A percentile compares a stretch with the other conserved stretches of the same genome.
Conservation (phyloP, 2,888 invertebrate species). For the Fabriciana adippe region DNA sequence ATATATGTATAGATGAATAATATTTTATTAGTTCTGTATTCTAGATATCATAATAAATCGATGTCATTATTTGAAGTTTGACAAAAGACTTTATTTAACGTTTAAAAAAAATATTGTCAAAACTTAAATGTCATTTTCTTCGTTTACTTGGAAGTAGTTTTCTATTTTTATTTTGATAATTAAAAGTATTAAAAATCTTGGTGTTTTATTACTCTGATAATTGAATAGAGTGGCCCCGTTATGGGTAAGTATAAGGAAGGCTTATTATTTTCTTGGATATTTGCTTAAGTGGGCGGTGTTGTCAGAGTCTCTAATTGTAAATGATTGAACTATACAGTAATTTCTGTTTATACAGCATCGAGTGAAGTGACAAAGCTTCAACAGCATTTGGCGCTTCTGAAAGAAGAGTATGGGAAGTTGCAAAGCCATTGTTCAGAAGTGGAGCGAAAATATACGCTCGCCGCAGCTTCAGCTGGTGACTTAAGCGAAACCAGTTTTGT, state of each 20-base stretch:
- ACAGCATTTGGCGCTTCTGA: conserved; percentile 91
- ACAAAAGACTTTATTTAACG: background rate
- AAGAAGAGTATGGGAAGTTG: conserved; percentile 95
- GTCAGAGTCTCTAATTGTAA: conserved; percentile 57
- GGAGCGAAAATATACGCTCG: conserved; percentile 91
- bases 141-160: conserved; percentile 45
- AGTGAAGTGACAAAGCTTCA: conserved; percentile 87
- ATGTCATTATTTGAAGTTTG: background rate
- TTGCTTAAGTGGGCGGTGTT: conserved; percentile 38
- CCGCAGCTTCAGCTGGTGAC: conserved; percentile 85
- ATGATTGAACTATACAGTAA: conserved; percentile 55
- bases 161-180: conserved; percentile 40
- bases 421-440: conserved; percentile 91
- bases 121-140: conserved; percentile 40
- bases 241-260: conserved; percentile 69
- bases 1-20: too few relatives aligned
- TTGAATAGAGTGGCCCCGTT: conserved; percentile 51
- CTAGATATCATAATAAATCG: too few relatives aligned
- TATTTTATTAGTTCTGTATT: too few relatives aligned
- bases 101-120: conserved; percentile 45
- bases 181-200: conserved; percentile 15
- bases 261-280: conserved; percentile 47
- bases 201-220: conserved; percentile 42
- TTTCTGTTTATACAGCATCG: conserved; percentile 69
- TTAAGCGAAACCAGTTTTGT: conserved; percentile 90